Conservation (phyloP, 2,797 vertebrate genomes). For the Acrossocheilus fasciatus region DNA sequence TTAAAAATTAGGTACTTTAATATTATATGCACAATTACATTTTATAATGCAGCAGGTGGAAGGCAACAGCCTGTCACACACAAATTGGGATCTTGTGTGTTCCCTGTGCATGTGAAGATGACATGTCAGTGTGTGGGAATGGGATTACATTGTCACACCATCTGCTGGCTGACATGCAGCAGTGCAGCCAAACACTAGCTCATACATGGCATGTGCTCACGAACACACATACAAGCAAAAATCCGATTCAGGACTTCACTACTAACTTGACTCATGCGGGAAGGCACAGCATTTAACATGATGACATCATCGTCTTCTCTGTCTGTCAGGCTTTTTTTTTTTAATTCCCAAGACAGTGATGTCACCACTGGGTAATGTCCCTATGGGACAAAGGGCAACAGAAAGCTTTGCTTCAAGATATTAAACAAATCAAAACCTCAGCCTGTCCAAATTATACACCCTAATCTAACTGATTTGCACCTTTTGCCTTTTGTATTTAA, state of each 20-base stretch:
- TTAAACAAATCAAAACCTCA: background rate
- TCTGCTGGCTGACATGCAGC: slow-evolving; percentile 42
- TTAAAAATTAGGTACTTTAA: background rate
- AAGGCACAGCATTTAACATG: background rate
- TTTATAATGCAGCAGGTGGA: background rate
- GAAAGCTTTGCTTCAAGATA: background rate
- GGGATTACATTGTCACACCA: slow-evolving; percentile 40
- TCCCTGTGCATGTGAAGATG: background rate
- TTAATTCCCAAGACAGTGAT: slow-evolving; percentile 2
- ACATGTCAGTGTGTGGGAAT: background rate
- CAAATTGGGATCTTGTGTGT: background rate
- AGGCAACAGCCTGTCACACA: background rate
- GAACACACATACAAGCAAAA: background rate
- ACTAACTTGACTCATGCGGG: background rate
- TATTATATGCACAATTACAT: slow-evolving; percentile 2
- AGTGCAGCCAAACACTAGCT: slow-evolving; percentile 15
- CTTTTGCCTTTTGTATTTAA: background rate
- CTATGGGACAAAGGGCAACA: background rate
- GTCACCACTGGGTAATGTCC: slow-evolving; percentile 1
- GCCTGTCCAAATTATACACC: background rate
- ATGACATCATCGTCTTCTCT: slow-evolving; percentile 1
- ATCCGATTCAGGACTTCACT: background rate
- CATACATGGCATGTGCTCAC: background rate
- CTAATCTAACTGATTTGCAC: background rate
- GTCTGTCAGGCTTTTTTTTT: background rate